phyloP scores from a whole-genome alignment of 53 echinoderm and acorn worm genomes.

The Astropecten irregularis region DNA sequence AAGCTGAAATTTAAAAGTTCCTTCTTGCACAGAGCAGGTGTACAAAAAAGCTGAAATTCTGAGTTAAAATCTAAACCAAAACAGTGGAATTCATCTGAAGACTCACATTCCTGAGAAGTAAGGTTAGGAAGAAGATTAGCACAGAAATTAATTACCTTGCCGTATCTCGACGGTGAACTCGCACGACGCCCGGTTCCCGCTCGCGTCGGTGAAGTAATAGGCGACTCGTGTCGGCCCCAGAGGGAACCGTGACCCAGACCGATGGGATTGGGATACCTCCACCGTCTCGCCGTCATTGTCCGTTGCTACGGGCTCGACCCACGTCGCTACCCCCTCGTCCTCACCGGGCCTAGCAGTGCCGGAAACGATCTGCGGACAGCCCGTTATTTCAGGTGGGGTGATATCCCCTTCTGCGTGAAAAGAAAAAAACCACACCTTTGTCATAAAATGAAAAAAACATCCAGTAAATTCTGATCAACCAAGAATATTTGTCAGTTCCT shows the following conservation, averaged over 20 bases:
- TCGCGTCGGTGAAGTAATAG: conserved; percentile 31
- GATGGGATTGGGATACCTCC: conserved; percentile 7
- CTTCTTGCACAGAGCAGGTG: too few species aligned
- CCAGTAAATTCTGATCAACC: too few species aligned
- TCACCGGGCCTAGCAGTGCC: background rate
- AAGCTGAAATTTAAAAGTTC: too few species aligned
- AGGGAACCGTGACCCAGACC: background rate
- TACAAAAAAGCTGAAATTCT: too few species aligned
- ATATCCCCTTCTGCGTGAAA: background rate
- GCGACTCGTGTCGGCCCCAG: background rate
- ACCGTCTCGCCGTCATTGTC: background rate
- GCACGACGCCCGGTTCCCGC: conserved; percentile 11
- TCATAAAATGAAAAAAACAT: too few species aligned
- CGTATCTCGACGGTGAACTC: conserved; percentile 5
- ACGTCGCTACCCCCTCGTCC: background rate
- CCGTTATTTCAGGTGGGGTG: conserved; percentile 2
- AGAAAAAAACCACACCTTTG: too few species aligned
- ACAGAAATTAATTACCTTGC: background rate
- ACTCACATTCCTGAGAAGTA: too few species aligned
- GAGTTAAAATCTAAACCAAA: too few species aligned
- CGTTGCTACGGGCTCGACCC: conserved; percentile 14
- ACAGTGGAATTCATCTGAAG: too few species aligned
- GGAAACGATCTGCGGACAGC: conserved; percentile 5
- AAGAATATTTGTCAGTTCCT: too few species aligned
- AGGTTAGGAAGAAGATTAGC: too few species aligned